Evolutionary conservation across 2,113 vertebrate species (phyloP).

Genomic region (Tauraco erythrolophus): DNA sequence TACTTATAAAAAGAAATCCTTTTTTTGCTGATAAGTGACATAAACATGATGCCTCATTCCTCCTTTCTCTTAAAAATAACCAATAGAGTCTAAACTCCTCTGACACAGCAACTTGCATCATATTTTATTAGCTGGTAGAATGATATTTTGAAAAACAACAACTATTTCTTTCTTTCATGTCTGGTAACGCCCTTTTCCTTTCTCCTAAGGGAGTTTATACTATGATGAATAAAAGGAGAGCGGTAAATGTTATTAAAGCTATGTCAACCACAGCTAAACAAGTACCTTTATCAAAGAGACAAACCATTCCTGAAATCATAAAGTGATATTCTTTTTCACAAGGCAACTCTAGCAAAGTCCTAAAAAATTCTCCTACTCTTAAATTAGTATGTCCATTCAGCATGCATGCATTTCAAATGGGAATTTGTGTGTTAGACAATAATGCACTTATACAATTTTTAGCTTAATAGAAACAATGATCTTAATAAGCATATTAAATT

Average conservation of each 20-base stretch:
- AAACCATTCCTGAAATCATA: constrained; percentile 19
- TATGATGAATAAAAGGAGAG: constrained; percentile 18
- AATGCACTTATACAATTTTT: constrained; percentile 38
- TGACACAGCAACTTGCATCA: background rate
- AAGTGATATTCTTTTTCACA: background rate
- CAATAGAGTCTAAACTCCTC: background rate
- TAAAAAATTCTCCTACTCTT: constrained; percentile 24
- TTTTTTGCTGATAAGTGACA: background rate
- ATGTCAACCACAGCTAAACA: constrained; percentile 30
- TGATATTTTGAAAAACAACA: background rate
- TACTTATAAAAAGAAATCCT: background rate
- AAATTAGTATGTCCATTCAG: background rate
- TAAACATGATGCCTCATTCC: background rate
- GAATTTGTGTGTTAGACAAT: constrained; percentile 54
- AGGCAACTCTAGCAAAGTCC: background rate
- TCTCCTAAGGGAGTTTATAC: background rate
- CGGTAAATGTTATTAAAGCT: constrained; percentile 5
- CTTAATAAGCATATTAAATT: constrained; percentile 70
- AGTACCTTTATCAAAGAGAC: constrained; percentile 34
- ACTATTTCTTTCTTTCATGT: background rate
- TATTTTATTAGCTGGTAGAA: constrained; percentile 9
- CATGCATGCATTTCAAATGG: background rate
- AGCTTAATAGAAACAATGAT: constrained; percentile 58
- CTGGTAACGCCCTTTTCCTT: background rate
- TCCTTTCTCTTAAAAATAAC: background rate